Conservation (phyloP, 2,888 invertebrate species). For the Pammene aurita region DNA sequence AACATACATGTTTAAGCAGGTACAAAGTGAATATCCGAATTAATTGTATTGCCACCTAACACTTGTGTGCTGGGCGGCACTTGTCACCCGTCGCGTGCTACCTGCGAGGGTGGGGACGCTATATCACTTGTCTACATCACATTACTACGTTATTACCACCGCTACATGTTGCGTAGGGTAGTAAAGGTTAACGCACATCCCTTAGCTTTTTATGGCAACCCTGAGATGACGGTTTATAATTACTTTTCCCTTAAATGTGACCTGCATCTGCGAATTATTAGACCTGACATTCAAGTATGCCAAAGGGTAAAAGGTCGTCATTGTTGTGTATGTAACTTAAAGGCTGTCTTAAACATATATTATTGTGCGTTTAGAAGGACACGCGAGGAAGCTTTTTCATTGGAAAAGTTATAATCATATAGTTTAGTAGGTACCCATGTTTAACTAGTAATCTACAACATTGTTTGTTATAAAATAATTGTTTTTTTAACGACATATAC, state of each 20-base stretch:
- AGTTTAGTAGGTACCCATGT: too few species aligned
- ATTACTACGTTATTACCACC: slow-evolving; percentile 66
- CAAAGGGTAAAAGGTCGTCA: slow-evolving; percentile 18
- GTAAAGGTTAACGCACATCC: slow-evolving; percentile 40
- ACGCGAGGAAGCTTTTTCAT: too few species aligned
- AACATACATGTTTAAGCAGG: neutral
- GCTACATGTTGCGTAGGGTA: slow-evolving; percentile 47
- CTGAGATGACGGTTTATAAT: slow-evolving; percentile 41
- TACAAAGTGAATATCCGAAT: neutral
- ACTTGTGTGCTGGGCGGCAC: slow-evolving; percentile 55
- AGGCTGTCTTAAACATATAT: neutral
- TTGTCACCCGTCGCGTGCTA: slow-evolving; percentile 58
- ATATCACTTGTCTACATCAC: slow-evolving; percentile 69
- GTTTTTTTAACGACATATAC: too few species aligned
- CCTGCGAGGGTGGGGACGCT: slow-evolving; percentile 57
- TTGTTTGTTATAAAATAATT: too few species aligned
- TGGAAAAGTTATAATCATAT: too few species aligned
- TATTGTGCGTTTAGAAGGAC: neutral
- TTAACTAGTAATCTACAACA: too few species aligned
- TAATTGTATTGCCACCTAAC: slow-evolving; percentile 8
- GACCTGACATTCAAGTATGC: slow-evolving; percentile 21
- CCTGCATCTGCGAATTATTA: slow-evolving; percentile 36
- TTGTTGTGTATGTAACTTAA: slow-evolving; percentile 2
- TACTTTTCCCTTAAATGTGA: slow-evolving; percentile 32
- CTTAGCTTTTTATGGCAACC: slow-evolving; percentile 36